A percentile compares a stretch with the other conserved stretches of the same genome.
These are phyloP conservation scores for Eublepharis macularius DNA, from an alignment of 2,113 vertebrate genomes.

Conservation along the genomic window DNA sequence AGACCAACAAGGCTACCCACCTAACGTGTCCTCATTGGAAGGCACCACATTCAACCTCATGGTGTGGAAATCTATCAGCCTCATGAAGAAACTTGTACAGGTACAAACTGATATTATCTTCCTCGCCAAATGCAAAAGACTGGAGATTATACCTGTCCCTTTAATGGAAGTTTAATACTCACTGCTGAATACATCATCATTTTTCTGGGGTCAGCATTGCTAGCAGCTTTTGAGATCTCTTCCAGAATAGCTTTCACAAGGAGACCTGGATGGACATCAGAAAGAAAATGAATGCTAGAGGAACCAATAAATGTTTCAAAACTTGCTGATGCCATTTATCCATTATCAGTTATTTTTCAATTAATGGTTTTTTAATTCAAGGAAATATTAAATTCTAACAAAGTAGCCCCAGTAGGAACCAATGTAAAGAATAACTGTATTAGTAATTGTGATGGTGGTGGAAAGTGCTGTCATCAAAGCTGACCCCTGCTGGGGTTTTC, in stretches of 20 bases:
- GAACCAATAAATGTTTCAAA: not conserved
- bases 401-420: not conserved
- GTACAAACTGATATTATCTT: too few relatives aligned
- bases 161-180: slow-evolving; percentile 61
- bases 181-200: slow-evolving; percentile 89
- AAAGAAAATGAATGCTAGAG: slow-evolving; percentile 1
- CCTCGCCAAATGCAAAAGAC: too few relatives aligned
- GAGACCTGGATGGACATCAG: slow-evolving; percentile 76
- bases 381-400: not conserved
- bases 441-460: not conserved
- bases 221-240: slow-evolving; percentile 76
- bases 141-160: too few relatives aligned
- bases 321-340: not conserved
- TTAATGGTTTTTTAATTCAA: not conserved
- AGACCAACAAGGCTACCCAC: too few relatives aligned
- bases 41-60: too few relatives aligned
- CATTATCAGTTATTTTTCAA: not conserved
- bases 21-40: too few relatives aligned
- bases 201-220: slow-evolving; percentile 71
- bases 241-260: slow-evolving; percentile 82
- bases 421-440: slow-evolving; percentile 15
- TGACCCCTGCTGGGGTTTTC: too few relatives aligned
- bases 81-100: too few relatives aligned
- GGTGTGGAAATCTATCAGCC: too few relatives aligned
- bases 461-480: too few relatives aligned